Evolutionary conservation across 2,888 invertebrate genomes (phyloP), one percentile per base, ranked within the genome.

Genomic region (Leptopilina myrica): DNA sequence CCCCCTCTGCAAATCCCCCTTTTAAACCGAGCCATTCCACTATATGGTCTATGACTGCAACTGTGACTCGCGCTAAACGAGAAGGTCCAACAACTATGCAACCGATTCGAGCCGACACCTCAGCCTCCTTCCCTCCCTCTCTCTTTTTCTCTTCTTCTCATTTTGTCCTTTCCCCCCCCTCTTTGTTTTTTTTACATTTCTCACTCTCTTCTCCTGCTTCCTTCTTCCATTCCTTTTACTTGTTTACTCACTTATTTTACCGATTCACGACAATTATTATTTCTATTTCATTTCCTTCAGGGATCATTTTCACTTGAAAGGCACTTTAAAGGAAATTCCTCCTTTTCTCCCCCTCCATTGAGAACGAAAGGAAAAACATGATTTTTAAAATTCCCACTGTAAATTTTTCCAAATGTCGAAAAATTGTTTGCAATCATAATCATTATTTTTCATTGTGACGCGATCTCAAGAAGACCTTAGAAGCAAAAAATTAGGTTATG

Each of bases 11-110:
- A 33, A 43, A 43, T 43, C 78, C 59, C 75, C 76, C 78, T 79
- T 79, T 84, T 76, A 80, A 78, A 78, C 79, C 82, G 78, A 78
- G 80, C 79, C 79, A 73, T 81, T 80, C 80, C 78, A 49, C 49
- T 49, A 49, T 62, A 62, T 62, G 62, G 15, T 80, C 80, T 49
- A 59, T 80, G 69, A 76, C 80, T 79, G 79, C 81, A 80, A 79
- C 79, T 83, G 79, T 79, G 53, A 64, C 79, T 66, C 77, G 77
- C 66, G 66, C 77, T 56, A 67, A 67, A 53, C 77, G 49, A 64
- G 49, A 46, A 53, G 66, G 53, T 77, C 77, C 56, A 64, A 64
- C 49, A 79, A 78, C 80, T 79, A 67, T 80, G 76, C 81, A 79
- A 77, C 81, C 77, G 77, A 73, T 73, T 73, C 73, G 73, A 73